Evolutionary conservation across 2,888 invertebrate genomes (phyloP).

Genomic region (Hypomecis atomaria): DNA sequence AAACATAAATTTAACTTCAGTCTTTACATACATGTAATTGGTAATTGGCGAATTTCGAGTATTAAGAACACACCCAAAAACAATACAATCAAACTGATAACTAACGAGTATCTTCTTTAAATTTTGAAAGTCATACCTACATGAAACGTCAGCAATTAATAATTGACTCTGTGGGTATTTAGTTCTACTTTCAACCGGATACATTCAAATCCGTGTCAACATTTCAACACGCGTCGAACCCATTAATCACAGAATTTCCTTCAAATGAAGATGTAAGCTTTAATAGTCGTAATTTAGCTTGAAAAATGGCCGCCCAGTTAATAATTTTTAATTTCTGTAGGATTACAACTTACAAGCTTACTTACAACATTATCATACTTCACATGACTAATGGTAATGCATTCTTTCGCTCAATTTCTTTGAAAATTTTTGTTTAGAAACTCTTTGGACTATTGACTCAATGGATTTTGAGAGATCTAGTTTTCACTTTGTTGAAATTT

Average conservation of each 20-base stretch:
- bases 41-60: no score
- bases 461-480: conserved; percentile 6
- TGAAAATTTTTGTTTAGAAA: conserved; percentile 2
- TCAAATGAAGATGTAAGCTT: conserved; percentile 43
- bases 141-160: no score
- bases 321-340: conserved; percentile 69
- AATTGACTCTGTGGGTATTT: no score
- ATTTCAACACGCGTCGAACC: conserved; percentile 51
- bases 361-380: conserved; percentile 45
- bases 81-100: no score
- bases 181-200: neutral
- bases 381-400: conserved; percentile 44
- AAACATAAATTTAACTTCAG: no score
- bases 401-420: conserved; percentile 39
- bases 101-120: no score
- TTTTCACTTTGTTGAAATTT: conserved; percentile 19
- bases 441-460: conserved; percentile 26
- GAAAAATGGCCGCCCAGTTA: conserved; percentile 59
- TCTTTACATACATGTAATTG: no score
- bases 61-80: no score
- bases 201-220: conserved; percentile 5
- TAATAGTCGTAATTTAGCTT: conserved; percentile 53
- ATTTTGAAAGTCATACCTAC: no score
- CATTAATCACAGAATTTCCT: conserved; percentile 62
- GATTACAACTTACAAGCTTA: conserved; percentile 64